Conservation (phyloP, 1,140 invertebrate genomes). For the Brachionus plicatilis region DNA sequence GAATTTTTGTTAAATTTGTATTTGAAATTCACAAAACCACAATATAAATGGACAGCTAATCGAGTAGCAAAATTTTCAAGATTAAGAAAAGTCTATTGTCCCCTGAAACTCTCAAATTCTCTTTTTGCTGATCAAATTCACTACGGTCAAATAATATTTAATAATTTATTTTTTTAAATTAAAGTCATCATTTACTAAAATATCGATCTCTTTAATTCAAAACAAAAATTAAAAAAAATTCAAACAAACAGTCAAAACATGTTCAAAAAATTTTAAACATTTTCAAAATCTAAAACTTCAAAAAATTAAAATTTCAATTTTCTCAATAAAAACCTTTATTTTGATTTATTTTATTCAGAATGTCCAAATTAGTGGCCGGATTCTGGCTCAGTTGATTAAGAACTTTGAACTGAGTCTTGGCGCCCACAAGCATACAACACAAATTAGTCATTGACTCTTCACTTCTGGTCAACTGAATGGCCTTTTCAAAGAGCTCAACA, state of each 20-base stretch:
- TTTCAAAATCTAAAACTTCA: not conserved
- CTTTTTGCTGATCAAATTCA: too few relatives aligned
- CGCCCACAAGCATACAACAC: constrained; percentile 64
- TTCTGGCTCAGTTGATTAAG: constrained; percentile 49
- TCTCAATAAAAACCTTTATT: constrained; percentile 21
- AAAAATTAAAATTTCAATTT: not conserved
- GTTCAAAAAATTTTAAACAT: not conserved
- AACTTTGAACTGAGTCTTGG: constrained; percentile 74
- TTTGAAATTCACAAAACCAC: too few relatives aligned
- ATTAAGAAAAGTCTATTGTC: too few relatives aligned
- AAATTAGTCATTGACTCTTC: constrained; percentile 79
- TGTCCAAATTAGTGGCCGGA: not conserved
- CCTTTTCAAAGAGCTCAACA: constrained; percentile 78
- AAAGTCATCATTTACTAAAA: not conserved
- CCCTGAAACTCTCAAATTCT: too few relatives aligned
- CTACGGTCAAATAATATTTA: not conserved
- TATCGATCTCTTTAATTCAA: not conserved
- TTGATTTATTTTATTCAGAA: constrained; percentile 14
- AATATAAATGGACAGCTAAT: too few relatives aligned
- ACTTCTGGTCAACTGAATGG: constrained; percentile 75
- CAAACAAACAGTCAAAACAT: not conserved
- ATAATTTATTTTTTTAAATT: not conserved
- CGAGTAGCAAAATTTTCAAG: too few relatives aligned
- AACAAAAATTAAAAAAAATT: not conserved
- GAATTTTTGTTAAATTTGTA: too few relatives aligned